Percentiles rank a stretch among this genome's conserved stretches.
Conservation (phyloP, 1,140 invertebrate genomes). For the Campodea augens region DNA sequence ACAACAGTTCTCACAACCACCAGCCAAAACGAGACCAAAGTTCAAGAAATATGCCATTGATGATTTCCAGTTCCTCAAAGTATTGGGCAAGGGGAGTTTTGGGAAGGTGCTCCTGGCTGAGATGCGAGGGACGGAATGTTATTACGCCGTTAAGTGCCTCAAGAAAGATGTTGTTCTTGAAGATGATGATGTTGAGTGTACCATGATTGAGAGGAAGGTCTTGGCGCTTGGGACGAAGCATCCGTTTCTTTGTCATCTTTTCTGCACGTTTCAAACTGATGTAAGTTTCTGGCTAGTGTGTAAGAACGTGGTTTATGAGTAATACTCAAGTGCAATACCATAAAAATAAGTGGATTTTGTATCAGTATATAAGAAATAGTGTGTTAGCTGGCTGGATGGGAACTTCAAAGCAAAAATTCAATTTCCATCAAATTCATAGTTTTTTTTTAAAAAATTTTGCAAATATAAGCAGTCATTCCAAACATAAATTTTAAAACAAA, state of each 20-base stretch:
- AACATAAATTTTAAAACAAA: too few species aligned
- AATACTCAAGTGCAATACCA: too few species aligned
- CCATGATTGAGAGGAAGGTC: conserved; percentile 91
- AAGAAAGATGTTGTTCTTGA: conserved; percentile 95
- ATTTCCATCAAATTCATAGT: too few species aligned
- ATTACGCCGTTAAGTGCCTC: conserved; percentile 94
- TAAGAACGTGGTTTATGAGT: too few species aligned
- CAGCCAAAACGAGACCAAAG: conserved; percentile 60
- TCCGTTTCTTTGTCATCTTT: conserved; percentile 92
- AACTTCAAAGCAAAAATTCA: too few species aligned
- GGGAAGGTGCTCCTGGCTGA: conserved; percentile 94
- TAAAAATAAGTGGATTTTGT: too few species aligned
- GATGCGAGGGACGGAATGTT: conserved; percentile 69
- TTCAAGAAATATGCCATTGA: conserved; percentile 74
- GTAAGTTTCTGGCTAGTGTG: too few species aligned
- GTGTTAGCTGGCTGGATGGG: too few species aligned
- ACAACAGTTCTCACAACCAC: conserved; percentile 39
- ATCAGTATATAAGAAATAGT: too few species aligned
- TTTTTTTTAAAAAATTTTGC: too few species aligned
- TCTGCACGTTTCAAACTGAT: conserved; percentile 95
- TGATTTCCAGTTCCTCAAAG: conserved; percentile 86
- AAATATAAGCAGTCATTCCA: too few species aligned
- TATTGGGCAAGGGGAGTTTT: conserved; percentile 89
- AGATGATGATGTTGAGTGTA: conserved; percentile 98
- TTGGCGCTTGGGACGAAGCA: conserved; percentile 90